These are phyloP conservation scores for Rhizomys pruinosus DNA, from an alignment of 2,113 vertebrate species.

Conservation along the genomic window DNA sequence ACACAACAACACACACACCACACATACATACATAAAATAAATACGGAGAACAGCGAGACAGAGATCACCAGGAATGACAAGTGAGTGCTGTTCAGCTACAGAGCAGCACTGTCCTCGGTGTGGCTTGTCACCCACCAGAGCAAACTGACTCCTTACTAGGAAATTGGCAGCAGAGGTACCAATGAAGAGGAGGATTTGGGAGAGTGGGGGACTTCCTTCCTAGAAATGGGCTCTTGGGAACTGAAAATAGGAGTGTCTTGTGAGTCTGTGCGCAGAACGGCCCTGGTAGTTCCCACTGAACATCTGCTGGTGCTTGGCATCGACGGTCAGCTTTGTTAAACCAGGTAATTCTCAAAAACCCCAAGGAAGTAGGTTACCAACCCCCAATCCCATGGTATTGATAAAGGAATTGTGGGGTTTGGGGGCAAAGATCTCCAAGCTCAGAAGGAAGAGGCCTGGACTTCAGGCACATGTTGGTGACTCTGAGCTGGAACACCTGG, in stretches of 20 bases:
- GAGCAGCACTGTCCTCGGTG: neutral
- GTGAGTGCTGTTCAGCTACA: neutral
- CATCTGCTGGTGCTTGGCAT: neutral
- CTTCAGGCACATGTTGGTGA: neutral
- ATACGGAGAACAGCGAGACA: too few relatives aligned
- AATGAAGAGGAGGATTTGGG: rapidly evolving
- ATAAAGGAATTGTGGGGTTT: neutral
- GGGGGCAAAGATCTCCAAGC: neutral
- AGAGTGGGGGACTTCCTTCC: neutral
- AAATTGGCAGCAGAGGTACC: neutral
- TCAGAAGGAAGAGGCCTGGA: neutral
- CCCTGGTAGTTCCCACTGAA: neutral
- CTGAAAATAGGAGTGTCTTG: neutral
- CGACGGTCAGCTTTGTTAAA: rapidly evolving
- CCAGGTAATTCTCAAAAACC: neutral
- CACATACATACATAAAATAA: too few relatives aligned
- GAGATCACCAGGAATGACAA: neutral
- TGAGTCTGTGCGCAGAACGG: neutral
- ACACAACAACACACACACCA: too few relatives aligned
- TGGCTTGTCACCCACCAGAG: neutral
- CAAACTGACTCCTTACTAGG: neutral
- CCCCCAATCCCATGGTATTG: neutral
- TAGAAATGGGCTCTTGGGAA: neutral
- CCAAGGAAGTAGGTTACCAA: neutral
- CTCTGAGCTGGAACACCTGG: too few relatives aligned